These are phyloP conservation scores for Pecten maximus DNA, from an alignment of 2,888 invertebrate genomes.

Conservation along the genomic window DNA sequence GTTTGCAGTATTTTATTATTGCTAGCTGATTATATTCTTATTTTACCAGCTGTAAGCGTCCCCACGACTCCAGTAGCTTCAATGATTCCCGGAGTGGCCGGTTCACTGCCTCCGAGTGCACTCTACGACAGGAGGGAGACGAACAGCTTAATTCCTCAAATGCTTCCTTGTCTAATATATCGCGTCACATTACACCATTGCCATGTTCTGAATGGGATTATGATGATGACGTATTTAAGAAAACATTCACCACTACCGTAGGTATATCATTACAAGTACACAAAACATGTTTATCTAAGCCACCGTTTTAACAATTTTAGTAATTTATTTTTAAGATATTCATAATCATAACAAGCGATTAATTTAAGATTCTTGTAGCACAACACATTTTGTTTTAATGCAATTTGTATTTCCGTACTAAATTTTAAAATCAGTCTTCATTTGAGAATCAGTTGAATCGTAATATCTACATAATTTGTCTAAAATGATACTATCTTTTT, in stretches of 20 bases:
- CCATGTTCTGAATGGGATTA: slow-evolving; percentile 66
- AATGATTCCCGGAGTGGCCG: neutral
- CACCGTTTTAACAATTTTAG: no score
- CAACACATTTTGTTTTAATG: no score
- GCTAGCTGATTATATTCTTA: neutral
- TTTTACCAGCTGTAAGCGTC: neutral
- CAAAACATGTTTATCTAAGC: neutral
- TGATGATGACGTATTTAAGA: slow-evolving; percentile 60
- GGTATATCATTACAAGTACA: neutral
- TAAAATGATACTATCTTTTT: no score
- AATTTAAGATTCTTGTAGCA: no score
- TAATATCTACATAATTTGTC: no score
- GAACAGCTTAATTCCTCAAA: neutral
- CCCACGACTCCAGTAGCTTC: neutral
- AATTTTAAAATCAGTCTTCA: no score
- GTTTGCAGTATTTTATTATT: no score
- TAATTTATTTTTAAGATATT: no score
- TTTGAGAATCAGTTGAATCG: no score
- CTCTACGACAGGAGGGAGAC: neutral
- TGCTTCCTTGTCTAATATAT: neutral
- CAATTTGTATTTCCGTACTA: no score
- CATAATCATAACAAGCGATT: no score
- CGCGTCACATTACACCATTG: neutral
- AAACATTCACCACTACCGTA: slow-evolving; percentile 55
- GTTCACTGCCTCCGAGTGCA: neutral